These are phyloP conservation scores for Zaprionus lachaisei DNA, from an alignment of 1,140 invertebrate species.

Conservation along the genomic window DNA sequence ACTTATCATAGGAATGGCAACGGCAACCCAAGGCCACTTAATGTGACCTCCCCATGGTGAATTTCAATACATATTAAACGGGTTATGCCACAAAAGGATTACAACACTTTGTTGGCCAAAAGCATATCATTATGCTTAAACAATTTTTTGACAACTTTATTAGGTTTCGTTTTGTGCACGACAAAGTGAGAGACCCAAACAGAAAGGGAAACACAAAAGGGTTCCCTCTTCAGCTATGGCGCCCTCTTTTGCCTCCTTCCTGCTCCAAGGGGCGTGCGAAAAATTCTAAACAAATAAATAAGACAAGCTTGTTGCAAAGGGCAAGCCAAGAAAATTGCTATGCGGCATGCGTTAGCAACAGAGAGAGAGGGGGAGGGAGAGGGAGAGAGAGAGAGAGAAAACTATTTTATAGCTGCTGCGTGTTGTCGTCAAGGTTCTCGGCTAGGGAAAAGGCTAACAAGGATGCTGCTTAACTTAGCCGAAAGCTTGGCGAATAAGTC, in stretches of 20 bases:
- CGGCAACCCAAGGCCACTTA: constrained; percentile 62
- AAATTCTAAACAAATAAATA: constrained; percentile 81
- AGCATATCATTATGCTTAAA: constrained; percentile 83
- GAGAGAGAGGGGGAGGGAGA: not conserved
- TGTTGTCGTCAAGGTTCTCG: constrained; percentile 71
- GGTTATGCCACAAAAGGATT: constrained; percentile 80
- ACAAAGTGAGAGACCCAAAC: constrained; percentile 60
- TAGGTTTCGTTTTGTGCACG: constrained; percentile 57
- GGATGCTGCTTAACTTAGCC: constrained; percentile 42
- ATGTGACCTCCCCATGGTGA: constrained; percentile 71
- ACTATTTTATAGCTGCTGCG: constrained; percentile 81
- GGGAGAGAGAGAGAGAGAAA: constrained; percentile 34
- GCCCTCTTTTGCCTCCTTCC: not conserved
- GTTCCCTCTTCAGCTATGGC: constrained; percentile 12
- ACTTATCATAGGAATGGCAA: constrained; percentile 53
- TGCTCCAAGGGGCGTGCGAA: constrained; percentile 61
- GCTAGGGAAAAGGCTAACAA: constrained; percentile 55
- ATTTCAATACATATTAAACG: constrained; percentile 82
- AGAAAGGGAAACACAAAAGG: constrained; percentile 14
- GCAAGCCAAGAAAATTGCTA: constrained; percentile 69
- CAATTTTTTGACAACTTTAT: constrained; percentile 82
- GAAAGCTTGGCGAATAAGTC: constrained; percentile 64
- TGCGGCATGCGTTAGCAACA: constrained; percentile 75
- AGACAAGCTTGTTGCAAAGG: constrained; percentile 63
- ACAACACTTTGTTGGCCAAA: constrained; percentile 78